Evolutionary conservation across 1,140 invertebrate genomes (phyloP).

Genomic region (Catajapyx aquilonaris): DNA sequence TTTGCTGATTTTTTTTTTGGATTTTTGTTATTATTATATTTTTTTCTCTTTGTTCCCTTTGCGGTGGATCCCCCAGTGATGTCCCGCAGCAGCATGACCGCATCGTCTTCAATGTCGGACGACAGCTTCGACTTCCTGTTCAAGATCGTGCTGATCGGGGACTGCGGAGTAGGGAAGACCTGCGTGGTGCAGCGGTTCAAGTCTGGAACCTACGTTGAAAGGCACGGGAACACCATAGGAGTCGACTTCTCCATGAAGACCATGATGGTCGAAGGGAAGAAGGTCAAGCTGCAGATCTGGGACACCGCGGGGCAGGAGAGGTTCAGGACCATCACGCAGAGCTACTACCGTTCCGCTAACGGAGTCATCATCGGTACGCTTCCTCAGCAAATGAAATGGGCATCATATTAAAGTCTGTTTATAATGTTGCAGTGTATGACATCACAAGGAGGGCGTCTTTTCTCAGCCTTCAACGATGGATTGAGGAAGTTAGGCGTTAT

Average conservation of each 20-base stretch:
- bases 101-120: too few relatives aligned
- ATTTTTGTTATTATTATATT: too few relatives aligned
- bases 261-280: constrained; percentile 71
- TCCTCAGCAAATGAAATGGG: too few relatives aligned
- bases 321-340: constrained; percentile 80
- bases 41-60: too few relatives aligned
- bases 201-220: constrained; percentile 77
- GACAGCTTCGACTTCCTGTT: constrained; percentile 60
- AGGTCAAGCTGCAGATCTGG: constrained; percentile 88
- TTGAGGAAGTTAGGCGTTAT: constrained; percentile 81
- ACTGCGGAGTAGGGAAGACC: constrained; percentile 65
- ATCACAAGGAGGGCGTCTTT: constrained; percentile 81
- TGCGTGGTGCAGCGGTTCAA: constrained; percentile 81
- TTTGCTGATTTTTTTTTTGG: too few relatives aligned
- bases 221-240: constrained; percentile 83
- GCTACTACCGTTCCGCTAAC: constrained; percentile 82
- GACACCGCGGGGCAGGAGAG: constrained; percentile 84
- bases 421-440: constrained; percentile 57
- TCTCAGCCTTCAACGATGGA: constrained; percentile 72
- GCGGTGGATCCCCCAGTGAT: too few relatives aligned
- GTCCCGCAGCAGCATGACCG: too few relatives aligned
- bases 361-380: constrained; percentile 71
- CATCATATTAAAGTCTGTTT: constrained; percentile 4
- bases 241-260: constrained; percentile 97
- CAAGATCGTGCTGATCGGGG: constrained; percentile 64